Conservation (phyloP, 2,888 invertebrate species). For the Eristalis intricaria region DNA sequence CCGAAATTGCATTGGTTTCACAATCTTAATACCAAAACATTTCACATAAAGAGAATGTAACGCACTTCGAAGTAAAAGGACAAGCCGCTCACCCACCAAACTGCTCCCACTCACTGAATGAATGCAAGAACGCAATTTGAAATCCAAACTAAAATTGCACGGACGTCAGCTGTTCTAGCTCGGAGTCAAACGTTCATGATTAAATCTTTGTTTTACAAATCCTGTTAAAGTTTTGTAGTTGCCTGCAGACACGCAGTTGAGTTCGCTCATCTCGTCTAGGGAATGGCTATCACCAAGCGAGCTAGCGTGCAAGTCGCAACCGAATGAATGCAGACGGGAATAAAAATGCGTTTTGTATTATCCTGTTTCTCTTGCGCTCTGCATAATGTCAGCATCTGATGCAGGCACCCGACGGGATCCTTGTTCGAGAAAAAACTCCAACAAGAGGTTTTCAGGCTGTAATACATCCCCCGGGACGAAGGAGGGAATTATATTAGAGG, state of each 20-base stretch:
- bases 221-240: neutral
- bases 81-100: neutral
- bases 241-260: neutral
- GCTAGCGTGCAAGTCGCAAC: neutral
- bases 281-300: neutral
- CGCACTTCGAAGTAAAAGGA: neutral
- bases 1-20: neutral
- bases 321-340: constrained; percentile 24
- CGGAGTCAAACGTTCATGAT: neutral
- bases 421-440: neutral
- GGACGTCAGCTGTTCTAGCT: neutral
- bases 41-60: neutral
- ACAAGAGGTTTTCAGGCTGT: constrained; percentile 33
- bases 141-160: neutral
- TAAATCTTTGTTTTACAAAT: neutral
- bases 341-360: constrained; percentile 53
- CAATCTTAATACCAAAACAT: neutral
- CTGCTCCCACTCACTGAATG: neutral
- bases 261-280: neutral
- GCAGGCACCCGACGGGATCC: constrained; percentile 19
- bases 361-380: constrained; percentile 36
- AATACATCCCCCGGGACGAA: constrained; percentile 25
- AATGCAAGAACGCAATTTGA: neutral
- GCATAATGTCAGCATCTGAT: constrained; percentile 53
- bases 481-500: neutral